Evolutionary conservation across 2,797 vertebrate species (phyloP), one percentile per base, ranked within the genome.

Genomic region (Heliangelus exortis): DNA sequence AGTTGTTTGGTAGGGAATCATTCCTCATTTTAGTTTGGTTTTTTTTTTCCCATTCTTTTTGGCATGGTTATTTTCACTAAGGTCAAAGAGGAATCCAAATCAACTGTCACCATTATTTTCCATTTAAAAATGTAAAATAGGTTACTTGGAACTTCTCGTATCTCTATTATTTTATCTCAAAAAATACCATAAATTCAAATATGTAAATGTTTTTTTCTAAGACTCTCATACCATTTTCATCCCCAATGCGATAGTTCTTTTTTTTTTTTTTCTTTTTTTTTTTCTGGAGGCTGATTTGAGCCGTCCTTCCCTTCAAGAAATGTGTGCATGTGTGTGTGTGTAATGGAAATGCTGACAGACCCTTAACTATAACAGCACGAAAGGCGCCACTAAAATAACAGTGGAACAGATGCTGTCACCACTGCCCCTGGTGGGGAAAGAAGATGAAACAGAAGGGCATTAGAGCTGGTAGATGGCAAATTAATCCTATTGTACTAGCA

Each of bases 361-460:
- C 93, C 84, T 95, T 95, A 94, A 92, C 84, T 96, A 84, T 90
- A 95, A 93, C 89, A 90, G 96, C 97, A 96, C 93, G 96, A 96
- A 97, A 97, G 95, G 91, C 94, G 76, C 94, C 96, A 96, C 95
- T 96, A 97, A 97, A 97, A 96, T 97, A 97, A 91, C 95, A 96
- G 95, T 91, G 97, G 95, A 97, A 97, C 97, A 98, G 97, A 97
- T 97, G 97, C 97, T 97, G 96, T 96, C 97, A 97, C 97, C 97
- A 97, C 97, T 97, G 97, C 97, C 97, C 97, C 97, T 97, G 96
- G 96, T 98, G 96, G 97, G 97, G 97, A 97, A 98, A 96, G 96
- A 96, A 95, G 95, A 98, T 93, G 72, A 97, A 98, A 97, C 98
- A 98, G 98, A 98, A 98, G 97, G 97, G 96, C 97, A 97, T 67